A percentile compares a stretch with the other conserved stretches of the same genome.
Evolutionary conservation across 2,113 vertebrate genomes (phyloP).

Genomic region (Sapajus apella): DNA sequence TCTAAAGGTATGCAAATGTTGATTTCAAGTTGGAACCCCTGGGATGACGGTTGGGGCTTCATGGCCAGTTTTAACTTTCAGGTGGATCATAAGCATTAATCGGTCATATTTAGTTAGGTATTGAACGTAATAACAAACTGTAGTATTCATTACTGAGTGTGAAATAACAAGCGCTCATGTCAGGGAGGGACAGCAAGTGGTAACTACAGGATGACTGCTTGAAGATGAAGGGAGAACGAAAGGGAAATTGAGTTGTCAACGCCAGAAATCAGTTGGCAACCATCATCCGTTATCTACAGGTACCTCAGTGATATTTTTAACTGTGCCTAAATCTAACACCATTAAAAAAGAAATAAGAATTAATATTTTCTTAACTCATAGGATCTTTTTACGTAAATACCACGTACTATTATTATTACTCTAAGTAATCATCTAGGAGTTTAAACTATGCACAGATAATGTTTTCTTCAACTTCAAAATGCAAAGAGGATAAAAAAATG

Average conservation of each 20-base stretch:
- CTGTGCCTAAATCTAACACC: neutral
- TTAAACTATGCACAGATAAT: neutral
- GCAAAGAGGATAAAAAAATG: neutral
- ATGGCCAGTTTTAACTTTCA: slow-evolving; percentile 66
- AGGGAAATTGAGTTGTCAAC: slow-evolving; percentile 19
- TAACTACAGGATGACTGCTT: slow-evolving; percentile 45
- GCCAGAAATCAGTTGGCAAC: slow-evolving; percentile 46
- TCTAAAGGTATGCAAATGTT: slow-evolving; percentile 29
- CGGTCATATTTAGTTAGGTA: slow-evolving; percentile 57
- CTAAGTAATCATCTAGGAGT: neutral
- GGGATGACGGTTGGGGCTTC: slow-evolving; percentile 1
- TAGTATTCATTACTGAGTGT: slow-evolving; percentile 47
- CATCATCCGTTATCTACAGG: neutral
- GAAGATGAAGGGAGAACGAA: slow-evolving; percentile 27
- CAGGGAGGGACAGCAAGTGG: neutral
- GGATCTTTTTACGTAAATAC: neutral
- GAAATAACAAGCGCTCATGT: slow-evolving; percentile 16
- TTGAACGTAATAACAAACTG: slow-evolving; percentile 70
- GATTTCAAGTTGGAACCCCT: slow-evolving; percentile 68
- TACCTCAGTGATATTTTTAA: slow-evolving; percentile 25
- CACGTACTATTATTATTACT: neutral
- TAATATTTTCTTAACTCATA: neutral
- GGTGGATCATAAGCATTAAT: slow-evolving; percentile 76
- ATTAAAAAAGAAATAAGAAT: slow-evolving; percentile 3
- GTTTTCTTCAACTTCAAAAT: neutral